Percentiles rank a stretch among this genome's conserved stretches.
Conservation (phyloP, 2,113 vertebrate species). For the Podarcis raffonei region DNA sequence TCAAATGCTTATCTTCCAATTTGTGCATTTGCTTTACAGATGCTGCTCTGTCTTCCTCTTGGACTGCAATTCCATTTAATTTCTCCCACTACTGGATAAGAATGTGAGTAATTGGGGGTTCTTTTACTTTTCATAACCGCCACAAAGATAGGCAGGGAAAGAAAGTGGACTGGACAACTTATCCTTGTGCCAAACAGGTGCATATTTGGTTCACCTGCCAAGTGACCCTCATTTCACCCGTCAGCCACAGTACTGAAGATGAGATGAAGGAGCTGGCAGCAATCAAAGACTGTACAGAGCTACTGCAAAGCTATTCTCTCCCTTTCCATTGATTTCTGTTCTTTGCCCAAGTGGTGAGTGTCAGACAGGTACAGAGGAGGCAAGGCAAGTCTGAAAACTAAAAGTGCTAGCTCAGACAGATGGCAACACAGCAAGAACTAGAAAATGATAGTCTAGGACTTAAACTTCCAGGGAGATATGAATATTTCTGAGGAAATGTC, state of each 20-base stretch:
- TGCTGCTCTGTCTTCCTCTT: not conserved
- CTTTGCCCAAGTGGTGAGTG: conserved; percentile 19
- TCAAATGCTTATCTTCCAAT: conserved; percentile 27
- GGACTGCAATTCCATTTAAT: conserved; percentile 29
- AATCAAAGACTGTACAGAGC: conserved; percentile 43
- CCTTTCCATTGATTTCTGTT: conserved; percentile 23
- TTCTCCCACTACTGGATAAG: conserved; percentile 27
- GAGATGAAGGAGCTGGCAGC: conserved; percentile 35
- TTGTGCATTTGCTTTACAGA: conserved; percentile 20
- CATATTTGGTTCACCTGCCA: conserved; percentile 53
- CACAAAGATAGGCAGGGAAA: conserved; percentile 28
- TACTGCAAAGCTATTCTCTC: conserved; percentile 39
- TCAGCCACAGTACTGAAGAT: conserved; percentile 45
- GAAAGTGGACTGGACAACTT: conserved; percentile 45
- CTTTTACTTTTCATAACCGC: conserved; percentile 32
- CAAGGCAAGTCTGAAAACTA: conserved; percentile 18
- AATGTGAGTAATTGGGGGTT: not conserved
- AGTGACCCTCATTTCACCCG: conserved; percentile 45
- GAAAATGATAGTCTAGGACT: not conserved
- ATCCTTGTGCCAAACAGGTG: conserved; percentile 34
- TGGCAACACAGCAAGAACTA: not conserved
- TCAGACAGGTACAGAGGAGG: conserved; percentile 33
- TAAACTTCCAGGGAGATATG: conserved; percentile 10
- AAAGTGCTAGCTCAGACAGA: conserved; percentile 28
- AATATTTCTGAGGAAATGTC: conserved; percentile 22